A percentile compares a stretch with the other conserved stretches of the same genome.
Conservation (phyloP, 2,113 vertebrate genomes). For the Dendropsophus ebraccatus region DNA sequence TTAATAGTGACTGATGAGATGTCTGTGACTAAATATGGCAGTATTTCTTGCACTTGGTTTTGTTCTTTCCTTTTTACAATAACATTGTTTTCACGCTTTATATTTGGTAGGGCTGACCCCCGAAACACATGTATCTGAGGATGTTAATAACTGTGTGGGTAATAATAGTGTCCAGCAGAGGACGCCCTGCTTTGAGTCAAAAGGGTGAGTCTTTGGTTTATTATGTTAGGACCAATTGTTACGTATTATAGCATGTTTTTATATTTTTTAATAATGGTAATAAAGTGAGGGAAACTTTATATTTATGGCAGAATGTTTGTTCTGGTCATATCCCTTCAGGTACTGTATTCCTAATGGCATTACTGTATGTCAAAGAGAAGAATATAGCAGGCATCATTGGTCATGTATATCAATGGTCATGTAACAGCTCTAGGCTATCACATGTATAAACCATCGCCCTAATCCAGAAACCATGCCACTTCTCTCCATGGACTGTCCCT, state of each 20-base stretch:
- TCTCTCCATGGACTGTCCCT: background rate
- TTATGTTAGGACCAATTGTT: too few relatives aligned
- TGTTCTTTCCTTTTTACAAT: background rate
- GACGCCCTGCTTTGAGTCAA: background rate
- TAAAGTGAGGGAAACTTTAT: too few relatives aligned
- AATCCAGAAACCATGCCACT: background rate
- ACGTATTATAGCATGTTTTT: background rate
- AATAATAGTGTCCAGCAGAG: background rate
- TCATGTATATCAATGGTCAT: too few relatives aligned
- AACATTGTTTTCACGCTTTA: background rate
- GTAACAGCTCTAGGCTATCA: too few relatives aligned
- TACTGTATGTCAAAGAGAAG: too few relatives aligned
- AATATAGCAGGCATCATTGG: too few relatives aligned
- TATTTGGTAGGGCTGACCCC: background rate
- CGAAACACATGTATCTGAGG: background rate
- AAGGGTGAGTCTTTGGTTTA: constrained; percentile 8
- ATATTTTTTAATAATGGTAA: too few relatives aligned
- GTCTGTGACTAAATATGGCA: background rate
- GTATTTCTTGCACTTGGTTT: background rate
- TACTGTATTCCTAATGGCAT: too few relatives aligned
- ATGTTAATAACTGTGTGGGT: background rate
- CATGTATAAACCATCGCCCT: too few relatives aligned
- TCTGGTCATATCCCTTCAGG: too few relatives aligned
- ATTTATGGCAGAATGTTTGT: too few relatives aligned
- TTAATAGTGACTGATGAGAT: too few relatives aligned